Percentiles rank a stretch among this genome's conserved stretches.
These are phyloP conservation scores for Mellilla xanthometata DNA, from an alignment of 2,888 invertebrate genomes.

Conservation along the genomic window DNA sequence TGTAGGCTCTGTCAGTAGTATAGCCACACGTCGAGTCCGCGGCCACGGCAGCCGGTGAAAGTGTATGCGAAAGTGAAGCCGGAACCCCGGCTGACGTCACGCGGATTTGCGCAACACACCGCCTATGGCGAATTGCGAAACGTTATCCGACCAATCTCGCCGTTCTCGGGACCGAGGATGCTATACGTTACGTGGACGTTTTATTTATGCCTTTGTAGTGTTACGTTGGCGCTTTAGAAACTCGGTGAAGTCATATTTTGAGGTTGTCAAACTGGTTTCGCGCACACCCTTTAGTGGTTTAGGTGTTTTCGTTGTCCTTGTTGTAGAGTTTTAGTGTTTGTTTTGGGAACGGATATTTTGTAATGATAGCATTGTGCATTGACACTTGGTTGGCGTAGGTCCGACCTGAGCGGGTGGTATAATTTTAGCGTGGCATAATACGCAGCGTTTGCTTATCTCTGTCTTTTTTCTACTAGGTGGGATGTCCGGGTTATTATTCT, in stretches of 20 bases:
- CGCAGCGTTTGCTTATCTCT: no score
- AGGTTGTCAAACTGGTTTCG: slow-evolving; percentile 6
- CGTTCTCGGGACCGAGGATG: slow-evolving; percentile 43
- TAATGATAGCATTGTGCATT: no score
- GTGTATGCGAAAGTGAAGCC: slow-evolving; percentile 81
- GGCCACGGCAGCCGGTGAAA: slow-evolving; percentile 65
- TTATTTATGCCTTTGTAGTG: slow-evolving; percentile 29
- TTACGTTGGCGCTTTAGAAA: slow-evolving; percentile 26
- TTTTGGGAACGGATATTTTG: no score
- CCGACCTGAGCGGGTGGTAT: no score
- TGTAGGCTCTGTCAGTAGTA: slow-evolving; percentile 8
- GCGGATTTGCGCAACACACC: slow-evolving; percentile 71
- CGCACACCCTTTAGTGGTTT: slow-evolving; percentile 2
- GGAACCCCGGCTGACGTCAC: slow-evolving; percentile 77
- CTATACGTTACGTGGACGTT: slow-evolving; percentile 40
- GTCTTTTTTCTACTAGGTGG: no score
- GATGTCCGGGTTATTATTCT: no score
- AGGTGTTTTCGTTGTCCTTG: no score
- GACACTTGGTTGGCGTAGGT: no score
- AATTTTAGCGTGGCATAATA: no score
- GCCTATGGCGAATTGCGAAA: slow-evolving; percentile 68
- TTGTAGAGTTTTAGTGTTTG: no score
- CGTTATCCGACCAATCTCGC: slow-evolving; percentile 42
- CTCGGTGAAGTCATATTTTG: slow-evolving; percentile 6
- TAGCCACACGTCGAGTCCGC: slow-evolving; percentile 41